Percentiles rank a stretch among this genome's conserved stretches.
Evolutionary conservation across 2,888 invertebrate genomes (phyloP).

Genomic region (Metellina segmentata): DNA sequence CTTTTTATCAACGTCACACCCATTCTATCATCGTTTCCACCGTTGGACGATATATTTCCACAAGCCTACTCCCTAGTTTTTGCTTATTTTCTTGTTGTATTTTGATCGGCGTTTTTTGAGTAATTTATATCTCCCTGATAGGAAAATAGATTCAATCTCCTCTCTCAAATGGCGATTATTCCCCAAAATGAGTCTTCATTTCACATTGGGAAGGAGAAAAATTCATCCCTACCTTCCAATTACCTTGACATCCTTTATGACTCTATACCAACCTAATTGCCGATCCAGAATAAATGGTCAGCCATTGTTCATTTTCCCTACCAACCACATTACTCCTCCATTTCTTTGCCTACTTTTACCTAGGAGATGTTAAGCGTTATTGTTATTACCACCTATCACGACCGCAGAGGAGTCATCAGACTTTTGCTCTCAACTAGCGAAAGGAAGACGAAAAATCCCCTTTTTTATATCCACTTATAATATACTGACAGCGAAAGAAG

Average conservation of each 20-base stretch:
- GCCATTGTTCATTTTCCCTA: conserved; percentile 52
- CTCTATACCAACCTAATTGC: conserved; percentile 42
- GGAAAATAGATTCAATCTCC: conserved; percentile 34
- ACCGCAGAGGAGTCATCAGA: conserved; percentile 22
- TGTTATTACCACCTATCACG: conserved; percentile 36
- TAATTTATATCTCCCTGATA: conserved; percentile 39
- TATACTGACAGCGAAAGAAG: conserved; percentile 46
- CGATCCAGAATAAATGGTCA: conserved; percentile 55
- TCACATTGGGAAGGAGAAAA: not conserved
- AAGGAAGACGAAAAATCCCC: not conserved
- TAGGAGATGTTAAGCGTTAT: conserved; percentile 27
- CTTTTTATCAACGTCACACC: not conserved
- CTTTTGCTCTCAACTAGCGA: conserved; percentile 11
- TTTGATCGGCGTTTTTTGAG: not conserved
- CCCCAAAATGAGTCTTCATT: conserved; percentile 15
- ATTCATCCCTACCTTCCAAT: conserved; percentile 31
- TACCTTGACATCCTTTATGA: conserved; percentile 59
- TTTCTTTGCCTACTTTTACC: not conserved
- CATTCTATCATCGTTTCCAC: not conserved
- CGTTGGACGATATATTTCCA: not conserved
- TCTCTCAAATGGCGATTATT: conserved; percentile 1
- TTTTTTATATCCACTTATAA: conserved; percentile 3
- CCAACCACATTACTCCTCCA: conserved; percentile 42
- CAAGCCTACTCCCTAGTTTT: not conserved
- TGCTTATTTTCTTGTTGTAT: no score